These are phyloP conservation scores for Chlorops oryzae DNA, from an alignment of 1,140 invertebrate species.

Conservation along the genomic window DNA sequence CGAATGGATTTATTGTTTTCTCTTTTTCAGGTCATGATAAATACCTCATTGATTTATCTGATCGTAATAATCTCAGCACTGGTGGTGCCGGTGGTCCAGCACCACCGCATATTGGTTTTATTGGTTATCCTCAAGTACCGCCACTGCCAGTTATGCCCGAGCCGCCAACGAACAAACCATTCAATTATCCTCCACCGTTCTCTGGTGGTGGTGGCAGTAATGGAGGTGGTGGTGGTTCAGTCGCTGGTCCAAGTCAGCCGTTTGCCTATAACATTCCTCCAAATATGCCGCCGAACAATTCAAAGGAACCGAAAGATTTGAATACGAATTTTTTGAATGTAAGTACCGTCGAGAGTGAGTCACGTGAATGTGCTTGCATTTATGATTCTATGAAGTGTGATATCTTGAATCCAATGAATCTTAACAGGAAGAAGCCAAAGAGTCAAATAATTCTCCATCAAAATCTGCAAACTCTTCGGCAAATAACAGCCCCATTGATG, in stretches of 20 bases:
- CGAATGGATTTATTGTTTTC: too few species aligned
- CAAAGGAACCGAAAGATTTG: conserved; percentile 50
- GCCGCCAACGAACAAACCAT: conserved; percentile 41
- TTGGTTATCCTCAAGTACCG: conserved; percentile 67
- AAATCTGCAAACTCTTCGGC: conserved; percentile 12
- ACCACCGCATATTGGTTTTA: conserved; percentile 65
- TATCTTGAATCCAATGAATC: neutral
- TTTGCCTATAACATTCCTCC: conserved; percentile 70
- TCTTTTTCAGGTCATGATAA: conserved; percentile 51
- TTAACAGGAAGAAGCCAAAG: conserved; percentile 5
- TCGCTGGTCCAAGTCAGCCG: conserved; percentile 46
- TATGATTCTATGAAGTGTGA: neutral
- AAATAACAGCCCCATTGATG: conserved; percentile 53
- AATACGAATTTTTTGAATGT: conserved; percentile 58
- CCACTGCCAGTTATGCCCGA: conserved; percentile 52
- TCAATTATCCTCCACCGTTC: conserved; percentile 40
- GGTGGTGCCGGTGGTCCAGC: conserved; percentile 56
- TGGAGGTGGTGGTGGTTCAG: conserved; percentile 15
- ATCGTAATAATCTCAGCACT: conserved; percentile 57
- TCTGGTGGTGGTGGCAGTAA: conserved; percentile 17
- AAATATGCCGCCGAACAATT: conserved; percentile 36
- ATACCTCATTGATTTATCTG: conserved; percentile 73
- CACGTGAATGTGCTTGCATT: conserved; percentile 6
- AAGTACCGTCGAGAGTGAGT: conserved; percentile 25
- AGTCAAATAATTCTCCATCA: conserved; percentile 5